Evolutionary conservation across 2,113 vertebrate genomes (phyloP).

Genomic region (Asarcornis scutulata): DNA sequence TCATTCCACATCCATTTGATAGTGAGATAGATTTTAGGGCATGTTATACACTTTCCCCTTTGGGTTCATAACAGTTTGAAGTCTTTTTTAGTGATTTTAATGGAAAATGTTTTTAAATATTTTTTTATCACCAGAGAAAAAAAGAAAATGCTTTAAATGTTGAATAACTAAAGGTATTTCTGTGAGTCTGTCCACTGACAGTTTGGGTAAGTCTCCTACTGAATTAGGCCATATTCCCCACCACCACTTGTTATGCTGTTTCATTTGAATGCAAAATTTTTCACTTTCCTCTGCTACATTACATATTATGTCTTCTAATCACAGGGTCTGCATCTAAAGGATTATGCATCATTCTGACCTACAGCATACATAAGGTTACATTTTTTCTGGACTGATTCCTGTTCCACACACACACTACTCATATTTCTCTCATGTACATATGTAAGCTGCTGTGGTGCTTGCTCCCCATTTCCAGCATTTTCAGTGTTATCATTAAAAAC

Average conservation of each 20-base stretch:
- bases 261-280: not conserved
- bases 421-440: not conserved
- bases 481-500: not conserved
- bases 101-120: not conserved
- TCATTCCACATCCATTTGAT: not conserved
- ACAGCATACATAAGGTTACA: not conserved
- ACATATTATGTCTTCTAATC: not conserved
- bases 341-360: not conserved
- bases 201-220: not conserved
- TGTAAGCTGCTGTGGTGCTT: not conserved
- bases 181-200: not conserved
- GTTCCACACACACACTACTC: not conserved
- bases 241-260: not conserved
- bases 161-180: not conserved
- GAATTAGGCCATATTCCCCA: not conserved
- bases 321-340: not conserved
- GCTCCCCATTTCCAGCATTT: not conserved
- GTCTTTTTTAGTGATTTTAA: not conserved
- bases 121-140: constrained; percentile 4
- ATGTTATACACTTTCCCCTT: not conserved
- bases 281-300: not conserved
- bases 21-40: not conserved
- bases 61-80: not conserved
- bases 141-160: not conserved
- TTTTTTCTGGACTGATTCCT: not conserved